These are phyloP conservation scores for Rhynchophorus ferrugineus DNA, from an alignment of 1,140 invertebrate species.

Conservation along the genomic window DNA sequence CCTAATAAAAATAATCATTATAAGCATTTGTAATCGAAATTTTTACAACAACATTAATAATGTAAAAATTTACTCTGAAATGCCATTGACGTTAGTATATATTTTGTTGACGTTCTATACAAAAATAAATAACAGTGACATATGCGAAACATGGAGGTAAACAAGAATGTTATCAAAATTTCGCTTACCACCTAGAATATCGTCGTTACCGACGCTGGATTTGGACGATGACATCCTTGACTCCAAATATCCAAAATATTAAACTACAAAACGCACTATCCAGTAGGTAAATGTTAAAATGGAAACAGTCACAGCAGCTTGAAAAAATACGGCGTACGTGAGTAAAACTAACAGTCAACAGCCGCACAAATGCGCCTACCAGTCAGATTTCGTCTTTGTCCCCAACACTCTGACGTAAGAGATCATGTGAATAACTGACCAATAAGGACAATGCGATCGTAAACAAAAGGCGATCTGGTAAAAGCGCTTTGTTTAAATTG, in stretches of 20 bases:
- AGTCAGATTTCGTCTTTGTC: slow-evolving; percentile 20
- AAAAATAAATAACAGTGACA: slow-evolving; percentile 23
- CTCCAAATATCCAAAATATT: slow-evolving; percentile 12
- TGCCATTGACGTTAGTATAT: slow-evolving; percentile 8
- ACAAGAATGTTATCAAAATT: slow-evolving; percentile 22
- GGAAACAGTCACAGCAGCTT: not conserved
- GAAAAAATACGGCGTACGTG: slow-evolving; percentile 21
- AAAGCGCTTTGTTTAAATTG: not conserved
- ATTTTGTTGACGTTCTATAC: slow-evolving; percentile 6
- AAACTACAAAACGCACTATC: not conserved
- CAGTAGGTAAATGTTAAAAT: not conserved
- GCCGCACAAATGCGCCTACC: slow-evolving; percentile 9
- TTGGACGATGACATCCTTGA: slow-evolving; percentile 38
- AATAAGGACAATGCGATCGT: not conserved
- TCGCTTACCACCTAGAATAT: slow-evolving; percentile 37
- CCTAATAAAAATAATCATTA: slow-evolving; percentile 1
- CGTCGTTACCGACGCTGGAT: slow-evolving; percentile 35
- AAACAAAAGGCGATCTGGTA: not conserved
- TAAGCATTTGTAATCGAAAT: too few species aligned
- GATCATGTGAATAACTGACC: not conserved
- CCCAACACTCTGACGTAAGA: not conserved
- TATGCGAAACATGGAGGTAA: slow-evolving; percentile 31
- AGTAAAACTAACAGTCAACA: slow-evolving; percentile 16
- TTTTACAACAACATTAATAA: too few species aligned
- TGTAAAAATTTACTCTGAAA: slow-evolving; percentile 6